Evolutionary conservation across 1,140 invertebrate genomes (phyloP).

Genomic region (Drosophila orosa): DNA sequence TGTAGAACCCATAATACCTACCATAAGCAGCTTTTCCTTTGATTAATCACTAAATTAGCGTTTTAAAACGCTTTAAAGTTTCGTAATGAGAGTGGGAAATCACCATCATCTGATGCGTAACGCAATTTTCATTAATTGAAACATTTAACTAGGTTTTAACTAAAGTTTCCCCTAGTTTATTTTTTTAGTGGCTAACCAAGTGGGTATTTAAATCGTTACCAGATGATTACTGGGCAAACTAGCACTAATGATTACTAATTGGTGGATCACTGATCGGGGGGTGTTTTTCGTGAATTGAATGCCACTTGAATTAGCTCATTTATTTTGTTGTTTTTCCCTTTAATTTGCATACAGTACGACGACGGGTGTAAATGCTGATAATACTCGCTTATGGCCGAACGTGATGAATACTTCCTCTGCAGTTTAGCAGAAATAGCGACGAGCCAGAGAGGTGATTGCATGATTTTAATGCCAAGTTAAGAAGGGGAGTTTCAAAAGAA

Average conservation of each 20-base stretch:
- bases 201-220: constrained; percentile 4
- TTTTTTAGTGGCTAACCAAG: not conserved
- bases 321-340: constrained; percentile 10
- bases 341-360: constrained; percentile 1
- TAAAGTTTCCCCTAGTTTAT: not conserved
- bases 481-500: not conserved
- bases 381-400: constrained; percentile 9
- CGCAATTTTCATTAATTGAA: constrained; percentile 10
- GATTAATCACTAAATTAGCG: not conserved
- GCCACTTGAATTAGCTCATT: constrained; percentile 12
- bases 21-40: not conserved
- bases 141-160: constrained; percentile 8
- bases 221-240: constrained; percentile 2
- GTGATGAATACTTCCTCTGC: constrained; percentile 22
- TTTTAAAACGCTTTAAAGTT: not conserved
- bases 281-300: constrained; percentile 5
- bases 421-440: not conserved
- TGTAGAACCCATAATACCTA: not conserved
- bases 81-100: not conserved
- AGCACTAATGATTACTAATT: constrained; percentile 9
- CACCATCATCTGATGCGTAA: not conserved
- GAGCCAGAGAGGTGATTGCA: not conserved
- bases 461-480: constrained; percentile 13
- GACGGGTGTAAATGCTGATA: constrained; percentile 16
- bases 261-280: constrained; percentile 4